Conservation (phyloP, 2,113 vertebrate species). For the Alligator sinensis region DNA sequence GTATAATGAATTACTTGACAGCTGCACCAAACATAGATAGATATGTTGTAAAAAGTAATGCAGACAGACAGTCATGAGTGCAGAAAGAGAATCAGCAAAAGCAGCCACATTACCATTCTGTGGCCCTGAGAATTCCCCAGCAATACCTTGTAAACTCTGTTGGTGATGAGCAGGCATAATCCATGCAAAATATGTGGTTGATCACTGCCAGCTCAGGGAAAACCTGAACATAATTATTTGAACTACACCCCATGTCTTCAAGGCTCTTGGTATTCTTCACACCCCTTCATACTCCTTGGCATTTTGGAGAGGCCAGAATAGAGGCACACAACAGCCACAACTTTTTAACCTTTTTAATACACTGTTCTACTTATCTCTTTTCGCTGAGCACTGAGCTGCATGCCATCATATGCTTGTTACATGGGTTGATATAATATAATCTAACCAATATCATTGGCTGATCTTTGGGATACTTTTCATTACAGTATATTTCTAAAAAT, state of each 20-base stretch:
- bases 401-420: not conserved
- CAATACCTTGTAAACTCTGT: not conserved
- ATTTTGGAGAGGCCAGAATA: not conserved
- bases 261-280: not conserved
- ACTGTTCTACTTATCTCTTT: not conserved
- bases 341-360: not conserved
- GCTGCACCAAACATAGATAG: not conserved
- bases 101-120: not conserved
- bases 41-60: not conserved
- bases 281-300: not conserved
- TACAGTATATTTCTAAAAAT: slow-evolving; percentile 96
- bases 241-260: not conserved
- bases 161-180: not conserved
- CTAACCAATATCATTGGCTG: not conserved
- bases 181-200: not conserved
- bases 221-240: not conserved
- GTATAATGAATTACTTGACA: not conserved
- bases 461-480: slow-evolving; percentile 30
- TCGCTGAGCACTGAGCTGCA: rapidly evolving
- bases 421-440: not conserved
- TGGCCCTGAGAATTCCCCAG: rapidly evolving
- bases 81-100: slow-evolving; percentile 13
- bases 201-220: not conserved
- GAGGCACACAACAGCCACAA: not conserved
- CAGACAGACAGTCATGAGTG: not conserved